Evolutionary conservation across 2,888 invertebrate genomes (phyloP), one percentile per base, ranked within the genome.

Genomic region (Apamea epomidion): DNA sequence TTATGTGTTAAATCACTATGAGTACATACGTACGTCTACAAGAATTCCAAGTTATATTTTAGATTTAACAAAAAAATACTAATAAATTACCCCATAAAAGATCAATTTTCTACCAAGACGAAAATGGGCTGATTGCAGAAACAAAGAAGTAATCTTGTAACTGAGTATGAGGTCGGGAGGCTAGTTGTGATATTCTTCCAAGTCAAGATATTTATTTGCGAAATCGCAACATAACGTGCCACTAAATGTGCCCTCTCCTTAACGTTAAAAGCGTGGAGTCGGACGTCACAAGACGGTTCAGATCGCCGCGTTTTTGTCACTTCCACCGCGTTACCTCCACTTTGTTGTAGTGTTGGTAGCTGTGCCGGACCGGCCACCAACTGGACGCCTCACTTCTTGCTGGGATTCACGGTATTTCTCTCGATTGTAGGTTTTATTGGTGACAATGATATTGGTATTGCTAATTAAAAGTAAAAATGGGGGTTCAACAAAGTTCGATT

Each of bases 301-400:
- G 64, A 84, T 78, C 65, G 87, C 10, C 18, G 51, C 37, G 72
- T 83, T 75, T 74, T 73, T 78, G 68, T 86, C 64, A n/a, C 51
- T 82, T 86, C 78, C 86, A 29, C 62, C 60, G 42, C 72, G 64
- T 78, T 82, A 78, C 87, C 71, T 78, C 71, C 68, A 14, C 37
- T n/a, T 68, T 54, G 72, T 54, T 51, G n/a, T 42, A 67, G 21
- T 71, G 69, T 58, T 18, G 18, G 37, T 29, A 37, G 7, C 16
- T 42, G 29, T 51, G 29, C 45, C n/a, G 7, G 60, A 67, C 37
- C 8, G 60, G 16, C 18, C 81, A n/a, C 7, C 54, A 74, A 54
- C n/a, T 80, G 83, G 45, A 74, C 18, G 16, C 42, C 21, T 71
- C 80, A 45, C 42, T 73, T 18, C 48, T 45, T 45, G 25, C 45